phyloP scores from a whole-genome alignment of 2,888 invertebrate species.

The Phrixothrix hirtus region DNA sequence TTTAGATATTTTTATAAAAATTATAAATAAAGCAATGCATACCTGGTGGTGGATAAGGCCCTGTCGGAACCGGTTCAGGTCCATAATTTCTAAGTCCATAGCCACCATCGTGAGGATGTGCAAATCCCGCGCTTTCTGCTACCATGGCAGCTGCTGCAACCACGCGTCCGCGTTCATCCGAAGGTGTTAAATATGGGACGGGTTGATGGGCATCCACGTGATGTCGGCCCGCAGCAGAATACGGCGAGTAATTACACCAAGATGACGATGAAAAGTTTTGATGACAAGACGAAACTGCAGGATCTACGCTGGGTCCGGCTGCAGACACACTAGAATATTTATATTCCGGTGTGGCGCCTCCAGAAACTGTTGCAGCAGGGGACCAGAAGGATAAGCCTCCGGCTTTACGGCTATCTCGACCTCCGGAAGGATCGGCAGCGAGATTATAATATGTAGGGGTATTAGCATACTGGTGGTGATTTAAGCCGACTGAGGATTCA shows the following conservation, averaged over 20 bases:
- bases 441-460: conserved; percentile 77
- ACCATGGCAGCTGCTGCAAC: conserved; percentile 61
- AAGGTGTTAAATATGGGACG: conserved; percentile 69
- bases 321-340: conserved; percentile 61
- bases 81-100: conserved; percentile 76
- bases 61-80: conserved; percentile 73
- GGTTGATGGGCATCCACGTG: conserved; percentile 63
- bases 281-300: conserved; percentile 65
- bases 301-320: conserved; percentile 58
- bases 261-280: conserved; percentile 71
- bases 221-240: conserved; percentile 64
- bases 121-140: conserved; percentile 67
- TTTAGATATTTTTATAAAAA: no score
- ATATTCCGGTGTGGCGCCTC: conserved; percentile 64
- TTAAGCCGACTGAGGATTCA: conserved; percentile 64
- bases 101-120: conserved; percentile 66
- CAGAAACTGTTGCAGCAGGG: conserved; percentile 61
- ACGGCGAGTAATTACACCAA: conserved; percentile 74
- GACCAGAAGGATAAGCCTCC: conserved; percentile 70
- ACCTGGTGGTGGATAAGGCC: conserved; percentile 81
- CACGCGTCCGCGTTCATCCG: conserved; percentile 71
- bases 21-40: conserved; percentile 41
- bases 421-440: conserved; percentile 65
- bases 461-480: conserved; percentile 70
- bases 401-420: conserved; percentile 63